These are phyloP conservation scores for Buceros bicornis DNA, from an alignment of 2,797 vertebrate genomes.

Conservation along the genomic window DNA sequence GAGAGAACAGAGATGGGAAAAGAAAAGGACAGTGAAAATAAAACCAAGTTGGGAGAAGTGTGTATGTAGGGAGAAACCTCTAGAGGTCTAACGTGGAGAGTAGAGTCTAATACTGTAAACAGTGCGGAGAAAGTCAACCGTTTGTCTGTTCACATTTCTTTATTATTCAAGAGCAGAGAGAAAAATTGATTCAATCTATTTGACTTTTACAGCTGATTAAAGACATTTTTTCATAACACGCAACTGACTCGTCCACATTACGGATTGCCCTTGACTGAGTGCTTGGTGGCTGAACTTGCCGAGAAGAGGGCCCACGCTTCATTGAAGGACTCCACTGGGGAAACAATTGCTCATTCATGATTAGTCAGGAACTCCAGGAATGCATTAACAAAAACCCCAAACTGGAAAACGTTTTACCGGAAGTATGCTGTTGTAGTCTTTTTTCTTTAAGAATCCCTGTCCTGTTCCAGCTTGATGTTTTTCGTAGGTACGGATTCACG, in stretches of 20 bases:
- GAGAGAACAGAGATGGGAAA: background rate
- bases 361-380: background rate
- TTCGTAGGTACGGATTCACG: background rate
- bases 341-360: background rate
- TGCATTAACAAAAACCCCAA: background rate
- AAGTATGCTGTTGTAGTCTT: background rate
- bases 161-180: background rate
- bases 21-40: background rate
- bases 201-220: background rate
- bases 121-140: background rate
- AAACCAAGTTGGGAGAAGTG: background rate
- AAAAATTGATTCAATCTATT: background rate
- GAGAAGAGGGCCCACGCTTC: background rate
- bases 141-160: background rate
- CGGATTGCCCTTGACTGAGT: background rate
- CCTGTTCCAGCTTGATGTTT: background rate
- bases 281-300: background rate
- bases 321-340: background rate
- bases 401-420: background rate
- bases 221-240: background rate
- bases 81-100: background rate
- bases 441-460: background rate
- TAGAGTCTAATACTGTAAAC: background rate
- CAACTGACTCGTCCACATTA: background rate
- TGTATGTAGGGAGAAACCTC: background rate